Conservation (phyloP, 2,113 vertebrate genomes). For the Stigmatopora argus region DNA sequence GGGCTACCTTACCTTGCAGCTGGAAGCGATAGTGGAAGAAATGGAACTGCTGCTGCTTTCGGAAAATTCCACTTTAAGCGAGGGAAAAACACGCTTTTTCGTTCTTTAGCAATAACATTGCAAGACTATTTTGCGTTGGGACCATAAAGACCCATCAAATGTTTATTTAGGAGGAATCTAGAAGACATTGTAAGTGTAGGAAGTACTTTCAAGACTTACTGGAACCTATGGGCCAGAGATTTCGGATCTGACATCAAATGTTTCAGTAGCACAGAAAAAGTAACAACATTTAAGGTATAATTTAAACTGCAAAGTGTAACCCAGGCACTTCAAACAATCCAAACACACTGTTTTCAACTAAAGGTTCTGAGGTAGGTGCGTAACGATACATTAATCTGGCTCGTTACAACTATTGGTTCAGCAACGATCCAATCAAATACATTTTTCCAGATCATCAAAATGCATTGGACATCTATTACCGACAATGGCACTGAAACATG, state of each 20-base stretch:
- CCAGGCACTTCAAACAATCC: too few species aligned
- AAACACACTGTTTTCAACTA: too few species aligned
- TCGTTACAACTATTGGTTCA: too few species aligned
- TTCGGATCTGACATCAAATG: background rate
- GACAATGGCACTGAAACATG: too few species aligned
- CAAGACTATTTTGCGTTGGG: background rate
- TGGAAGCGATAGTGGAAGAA: conserved; percentile 33
- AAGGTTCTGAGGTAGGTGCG: too few species aligned
- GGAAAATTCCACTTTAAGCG: conserved; percentile 16
- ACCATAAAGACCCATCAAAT: background rate
- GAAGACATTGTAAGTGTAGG: background rate
- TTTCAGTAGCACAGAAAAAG: background rate
- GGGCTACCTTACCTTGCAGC: conserved; percentile 39
- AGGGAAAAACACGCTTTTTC: background rate
- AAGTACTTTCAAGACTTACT: background rate
- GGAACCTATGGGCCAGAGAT: background rate
- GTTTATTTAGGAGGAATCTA: background rate
- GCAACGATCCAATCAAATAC: too few species aligned
- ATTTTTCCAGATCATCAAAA: too few species aligned
- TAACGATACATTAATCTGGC: too few species aligned
- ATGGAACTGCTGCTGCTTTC: background rate
- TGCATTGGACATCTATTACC: too few species aligned
- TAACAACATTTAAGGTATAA: background rate
- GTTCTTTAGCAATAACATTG: background rate
- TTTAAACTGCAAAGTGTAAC: too few species aligned